Base-by-base conservation (phyloP, 2,797 vertebrate species). In the Trachops cirrhosus region DNA sequence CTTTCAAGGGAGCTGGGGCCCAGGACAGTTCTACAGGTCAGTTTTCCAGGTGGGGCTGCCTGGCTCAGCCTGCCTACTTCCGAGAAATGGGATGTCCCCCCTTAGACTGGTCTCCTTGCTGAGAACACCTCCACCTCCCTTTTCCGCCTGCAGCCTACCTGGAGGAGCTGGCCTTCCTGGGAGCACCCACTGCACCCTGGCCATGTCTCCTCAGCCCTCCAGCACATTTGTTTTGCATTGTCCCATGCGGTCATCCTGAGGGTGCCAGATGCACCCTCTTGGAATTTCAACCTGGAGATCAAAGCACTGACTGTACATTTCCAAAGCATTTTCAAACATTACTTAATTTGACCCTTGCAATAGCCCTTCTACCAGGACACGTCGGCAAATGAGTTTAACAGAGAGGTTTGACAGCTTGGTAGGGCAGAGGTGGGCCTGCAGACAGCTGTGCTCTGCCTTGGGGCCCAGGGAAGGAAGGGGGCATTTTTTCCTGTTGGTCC, bases 191-290 rank as follows among this genome's bases (percentile, higher is more conserved):
- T 15, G 24, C 1, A 2, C 3, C 29, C 9, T 9, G 19, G 24
- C 26, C 9, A 0, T 9, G 9, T 15, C 19, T 50, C 37, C 14
- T 24, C 22, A 24, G 48, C 29, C 39, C 46, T 15, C 9, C 14
- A 32, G 39, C 6, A 18, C 2, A 3, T 0, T 0, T 14, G 34
- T 18, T 79, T 68, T n/a, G n/a, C 29, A 2, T 54, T 1, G 16
- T 50, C 18, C 41, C 1, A 0, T 24, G 54, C 0, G 0, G 3
- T 6, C 21, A 10, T 8, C n/a, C 74, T 48, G 10, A 37, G 9
- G 50, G 41, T 22, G 24, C 37, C 29, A 11, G 26, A 5, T 39
- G 37, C 19, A 70, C 75, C n/a, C n/a, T 37, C 15, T 78, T 48
- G 79, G 41, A 68, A 70, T 82, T 75, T 95, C 29, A 9, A 21